Conservation (phyloP, 2,888 invertebrate genomes). For the Lymantria dispar region DNA sequence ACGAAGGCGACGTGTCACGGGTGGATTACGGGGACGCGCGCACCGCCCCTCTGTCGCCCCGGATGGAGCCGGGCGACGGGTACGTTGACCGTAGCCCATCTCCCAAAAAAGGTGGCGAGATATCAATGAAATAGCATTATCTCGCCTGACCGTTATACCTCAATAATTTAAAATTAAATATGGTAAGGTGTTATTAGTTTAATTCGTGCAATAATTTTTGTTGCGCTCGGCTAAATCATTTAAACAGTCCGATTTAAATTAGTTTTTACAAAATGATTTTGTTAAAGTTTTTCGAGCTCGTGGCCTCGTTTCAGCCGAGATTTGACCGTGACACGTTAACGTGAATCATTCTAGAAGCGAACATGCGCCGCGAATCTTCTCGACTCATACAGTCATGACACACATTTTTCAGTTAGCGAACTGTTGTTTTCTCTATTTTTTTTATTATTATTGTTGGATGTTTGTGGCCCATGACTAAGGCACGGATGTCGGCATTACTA, state of each 20-base stretch:
- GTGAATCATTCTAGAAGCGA: conserved; percentile 22
- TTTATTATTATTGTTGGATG: not conserved
- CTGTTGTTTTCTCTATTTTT: conserved; percentile 4
- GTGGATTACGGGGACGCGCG: too few relatives aligned
- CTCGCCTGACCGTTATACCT: too few relatives aligned
- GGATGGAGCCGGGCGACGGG: too few relatives aligned
- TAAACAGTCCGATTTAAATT: not conserved
- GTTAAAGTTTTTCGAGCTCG: conserved; percentile 1
- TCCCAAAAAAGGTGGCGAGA: too few relatives aligned
- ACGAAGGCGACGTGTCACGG: too few relatives aligned
- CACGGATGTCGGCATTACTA: not conserved
- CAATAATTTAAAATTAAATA: too few relatives aligned
- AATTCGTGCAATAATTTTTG: not conserved
- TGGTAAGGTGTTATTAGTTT: too few relatives aligned
- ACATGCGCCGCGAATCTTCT: conserved; percentile 10
- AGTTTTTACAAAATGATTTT: conserved; percentile 1
- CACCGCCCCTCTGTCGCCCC: too few relatives aligned
- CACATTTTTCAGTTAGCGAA: not conserved
- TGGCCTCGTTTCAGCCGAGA: conserved; percentile 4
- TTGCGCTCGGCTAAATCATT: not conserved
- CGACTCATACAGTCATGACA: conserved; percentile 5
- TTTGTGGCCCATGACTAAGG: conserved; percentile 5
- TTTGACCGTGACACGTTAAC: conserved; percentile 14
- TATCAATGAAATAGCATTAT: too few relatives aligned
- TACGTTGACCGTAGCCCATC: too few relatives aligned